Evolutionary conservation across 2,888 invertebrate species (phyloP).

Genomic region (Synanthedon formicaeformis): DNA sequence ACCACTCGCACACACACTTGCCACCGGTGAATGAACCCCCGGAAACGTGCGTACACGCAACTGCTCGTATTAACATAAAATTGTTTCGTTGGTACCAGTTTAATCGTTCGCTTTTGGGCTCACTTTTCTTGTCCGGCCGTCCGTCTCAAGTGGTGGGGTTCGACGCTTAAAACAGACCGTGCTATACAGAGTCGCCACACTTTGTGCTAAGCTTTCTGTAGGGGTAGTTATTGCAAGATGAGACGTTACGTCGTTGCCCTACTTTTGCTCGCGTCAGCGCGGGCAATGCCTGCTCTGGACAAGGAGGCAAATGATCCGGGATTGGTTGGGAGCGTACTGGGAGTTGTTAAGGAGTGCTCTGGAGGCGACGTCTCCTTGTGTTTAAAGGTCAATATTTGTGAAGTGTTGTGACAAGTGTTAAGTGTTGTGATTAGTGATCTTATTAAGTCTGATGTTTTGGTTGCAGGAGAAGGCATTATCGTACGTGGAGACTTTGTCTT

Average conservation of each 20-base stretch:
- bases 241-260: slow-evolving; percentile 59
- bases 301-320: slow-evolving; percentile 66
- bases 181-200: slow-evolving; percentile 52
- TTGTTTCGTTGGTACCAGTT: slow-evolving; percentile 50
- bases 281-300: slow-evolving; percentile 59
- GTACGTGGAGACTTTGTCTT: slow-evolving; percentile 72
- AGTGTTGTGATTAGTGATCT: slow-evolving; percentile 12
- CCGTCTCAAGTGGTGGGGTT: slow-evolving; percentile 53
- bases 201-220: slow-evolving; percentile 56
- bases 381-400: slow-evolving; percentile 70
- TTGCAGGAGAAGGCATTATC: slow-evolving; percentile 80
- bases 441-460: slow-evolving; percentile 40
- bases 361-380: slow-evolving; percentile 77
- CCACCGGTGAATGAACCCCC: slow-evolving; percentile 32
- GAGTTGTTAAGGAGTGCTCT: slow-evolving; percentile 78
- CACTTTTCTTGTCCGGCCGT: slow-evolving; percentile 47
- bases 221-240: slow-evolving; percentile 55
- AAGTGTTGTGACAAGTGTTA: slow-evolving; percentile 3
- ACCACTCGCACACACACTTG: slow-evolving; percentile 8
- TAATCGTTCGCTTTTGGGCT: slow-evolving; percentile 55
- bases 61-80: slow-evolving; percentile 48
- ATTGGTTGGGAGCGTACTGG: slow-evolving; percentile 62
- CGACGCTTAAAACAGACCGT: slow-evolving; percentile 59
- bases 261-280: slow-evolving; percentile 59
- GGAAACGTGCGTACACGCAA: slow-evolving; percentile 38